Evolutionary conservation across 2,888 invertebrate genomes (phyloP).

Genomic region (Aradus depressus): DNA sequence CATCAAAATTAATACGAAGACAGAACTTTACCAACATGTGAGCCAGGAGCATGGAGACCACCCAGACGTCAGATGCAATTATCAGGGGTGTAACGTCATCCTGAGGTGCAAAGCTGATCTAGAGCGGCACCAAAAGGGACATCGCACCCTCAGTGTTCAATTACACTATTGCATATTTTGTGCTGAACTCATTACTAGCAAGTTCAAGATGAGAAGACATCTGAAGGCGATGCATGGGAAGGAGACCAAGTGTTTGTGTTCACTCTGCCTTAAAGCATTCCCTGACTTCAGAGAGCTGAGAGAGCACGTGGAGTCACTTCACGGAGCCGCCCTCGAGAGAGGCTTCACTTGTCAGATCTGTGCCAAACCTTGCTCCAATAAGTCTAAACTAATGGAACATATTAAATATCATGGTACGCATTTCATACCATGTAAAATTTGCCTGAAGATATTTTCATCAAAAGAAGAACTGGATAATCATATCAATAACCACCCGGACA

Average conservation of each 20-base stretch:
- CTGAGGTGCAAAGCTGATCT: slow-evolving; percentile 44
- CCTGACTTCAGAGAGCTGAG: slow-evolving; percentile 45
- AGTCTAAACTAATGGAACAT: slow-evolving; percentile 49
- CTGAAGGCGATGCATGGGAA: slow-evolving; percentile 45
- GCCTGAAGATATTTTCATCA: slow-evolving; percentile 45
- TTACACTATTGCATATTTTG: slow-evolving; percentile 48
- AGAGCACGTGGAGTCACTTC: slow-evolving; percentile 44
- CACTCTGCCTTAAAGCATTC: slow-evolving; percentile 46
- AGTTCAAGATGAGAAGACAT: slow-evolving; percentile 48
- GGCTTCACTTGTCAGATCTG: slow-evolving; percentile 47
- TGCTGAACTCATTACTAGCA: slow-evolving; percentile 45
- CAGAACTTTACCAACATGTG: slow-evolving; percentile 47
- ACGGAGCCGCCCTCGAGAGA: slow-evolving; percentile 40
- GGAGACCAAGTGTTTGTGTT: slow-evolving; percentile 46
- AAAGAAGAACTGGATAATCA: slow-evolving; percentile 43
- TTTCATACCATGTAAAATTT: slow-evolving; percentile 47
- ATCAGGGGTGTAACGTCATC: slow-evolving; percentile 41
- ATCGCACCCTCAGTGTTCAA: slow-evolving; percentile 37
- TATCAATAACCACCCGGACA: slow-evolving; percentile 35
- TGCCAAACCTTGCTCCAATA: slow-evolving; percentile 47
- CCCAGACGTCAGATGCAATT: slow-evolving; percentile 42
- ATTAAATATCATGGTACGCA: slow-evolving; percentile 47
- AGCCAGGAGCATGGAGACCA: slow-evolving; percentile 40
- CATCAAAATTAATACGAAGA: slow-evolving; percentile 44
- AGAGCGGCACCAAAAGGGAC: slow-evolving; percentile 43